These are phyloP conservation scores for Bombus superbus DNA, from an alignment of 1,140 invertebrate genomes.

Conservation along the genomic window DNA sequence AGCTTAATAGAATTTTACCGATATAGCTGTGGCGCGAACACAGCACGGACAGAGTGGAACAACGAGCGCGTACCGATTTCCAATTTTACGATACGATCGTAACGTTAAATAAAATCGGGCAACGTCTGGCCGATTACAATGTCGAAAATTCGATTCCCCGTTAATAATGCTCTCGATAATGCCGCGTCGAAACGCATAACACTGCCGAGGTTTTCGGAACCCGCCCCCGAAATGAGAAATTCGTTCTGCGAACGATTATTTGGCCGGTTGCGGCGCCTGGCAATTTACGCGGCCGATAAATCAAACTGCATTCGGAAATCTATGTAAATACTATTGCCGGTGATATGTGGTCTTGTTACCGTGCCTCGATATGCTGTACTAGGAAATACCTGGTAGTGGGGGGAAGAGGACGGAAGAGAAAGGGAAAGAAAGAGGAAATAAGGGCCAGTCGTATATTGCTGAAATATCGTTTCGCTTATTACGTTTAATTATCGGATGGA, in stretches of 20 bases:
- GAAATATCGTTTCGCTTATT: constrained; percentile 53
- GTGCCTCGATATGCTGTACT: not conserved
- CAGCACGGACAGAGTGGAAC: not conserved
- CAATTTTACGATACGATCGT: constrained; percentile 56
- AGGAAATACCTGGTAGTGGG: not conserved
- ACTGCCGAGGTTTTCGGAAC: not conserved
- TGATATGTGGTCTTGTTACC: constrained; percentile 34
- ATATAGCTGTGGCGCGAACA: not conserved
- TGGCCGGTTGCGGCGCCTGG: not conserved
- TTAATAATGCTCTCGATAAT: constrained; percentile 49
- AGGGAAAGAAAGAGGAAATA: not conserved
- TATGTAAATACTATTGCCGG: constrained; percentile 37
- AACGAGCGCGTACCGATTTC: constrained; percentile 17
- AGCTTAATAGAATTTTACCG: constrained; percentile 19
- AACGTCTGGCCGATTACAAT: not conserved
- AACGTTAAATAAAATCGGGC: constrained; percentile 47
- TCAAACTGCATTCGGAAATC: constrained; percentile 37
- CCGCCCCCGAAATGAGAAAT: constrained; percentile 25
- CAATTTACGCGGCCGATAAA: constrained; percentile 44
- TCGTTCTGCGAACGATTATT: constrained; percentile 30
- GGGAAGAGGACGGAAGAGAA: too few relatives aligned
- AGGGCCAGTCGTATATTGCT: constrained; percentile 1
- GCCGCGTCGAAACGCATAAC: constrained; percentile 25
- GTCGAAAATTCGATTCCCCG: constrained; percentile 48
- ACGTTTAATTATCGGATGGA: constrained; percentile 58